Base-by-base conservation (phyloP, 2,113 vertebrate genomes). In the Lanius collurio region DNA sequence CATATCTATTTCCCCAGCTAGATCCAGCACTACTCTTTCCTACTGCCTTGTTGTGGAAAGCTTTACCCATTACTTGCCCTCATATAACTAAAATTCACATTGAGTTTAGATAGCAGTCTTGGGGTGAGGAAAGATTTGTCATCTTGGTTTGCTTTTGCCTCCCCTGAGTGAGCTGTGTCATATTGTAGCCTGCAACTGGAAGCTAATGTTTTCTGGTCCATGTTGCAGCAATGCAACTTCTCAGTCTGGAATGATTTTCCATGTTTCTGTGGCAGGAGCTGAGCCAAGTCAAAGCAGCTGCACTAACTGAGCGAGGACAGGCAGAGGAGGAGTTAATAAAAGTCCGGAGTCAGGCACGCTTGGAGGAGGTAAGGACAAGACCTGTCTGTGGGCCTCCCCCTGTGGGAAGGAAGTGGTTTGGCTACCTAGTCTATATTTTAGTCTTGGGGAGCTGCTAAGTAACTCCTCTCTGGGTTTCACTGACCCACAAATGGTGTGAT, bases 291-390 rank as follows among this genome's bases (percentile, higher is more conserved):
- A 99, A 98, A 98, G 97, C 98, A 10, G 94, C 93, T 0, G 96
- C 97, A 5, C 96, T 99, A 69, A 92, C 93, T 0, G 98, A 99
- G 90, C 97, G 98, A 31, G 96, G 97, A 53, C 98, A 98, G 59
- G 98, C 98, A 0, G 99, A 99, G 75, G 99, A 99, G 91, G 98
- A 99, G 77, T 95, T 99, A 52, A 93, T 98, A 13, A 98, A 98
- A 95, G 98, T 97, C 18, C 98, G 98, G 74, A 97, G 85, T 84
- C 98, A 99, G 90, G 97, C 97, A 11, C 98, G 98, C 16, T 55
- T 98, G 97, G 99, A 99, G 94, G 98, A 99, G 99, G 99, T 99
- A 79, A 95, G 97, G 31, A 19, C 18, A n/a, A 27, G 18, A 69
- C 24, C 41, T 77, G 57, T 30, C 65, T 60, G 31, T 35, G 62